phyloP scores from a whole-genome alignment of 2,113 vertebrate species.

The Caracal caracal region DNA sequence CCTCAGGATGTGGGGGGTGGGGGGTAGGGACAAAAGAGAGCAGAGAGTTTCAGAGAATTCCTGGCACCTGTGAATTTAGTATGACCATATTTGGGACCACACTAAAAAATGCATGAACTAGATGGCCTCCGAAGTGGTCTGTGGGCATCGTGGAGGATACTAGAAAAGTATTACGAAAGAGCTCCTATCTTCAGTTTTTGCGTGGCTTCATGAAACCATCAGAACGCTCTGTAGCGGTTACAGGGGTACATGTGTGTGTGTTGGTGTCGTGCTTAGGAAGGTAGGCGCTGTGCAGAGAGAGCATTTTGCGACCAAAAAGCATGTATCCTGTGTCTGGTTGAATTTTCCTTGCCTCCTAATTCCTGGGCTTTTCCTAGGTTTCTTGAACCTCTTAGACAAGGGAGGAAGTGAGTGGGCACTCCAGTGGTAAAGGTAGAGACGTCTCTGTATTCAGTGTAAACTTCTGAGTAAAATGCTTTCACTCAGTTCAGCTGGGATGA shows the following conservation, averaged over 20 bases:
- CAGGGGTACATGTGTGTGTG: not conserved
- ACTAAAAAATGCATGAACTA: not conserved
- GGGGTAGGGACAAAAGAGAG: not conserved
- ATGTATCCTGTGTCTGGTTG: not conserved
- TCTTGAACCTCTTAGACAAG: not conserved
- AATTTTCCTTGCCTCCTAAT: not conserved
- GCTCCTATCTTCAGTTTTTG: not conserved
- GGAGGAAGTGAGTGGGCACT: not conserved
- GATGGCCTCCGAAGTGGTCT: not conserved
- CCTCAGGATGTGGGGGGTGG: not conserved
- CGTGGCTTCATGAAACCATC: not conserved
- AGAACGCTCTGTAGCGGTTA: not conserved
- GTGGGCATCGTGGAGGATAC: not conserved
- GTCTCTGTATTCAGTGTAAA: not conserved
- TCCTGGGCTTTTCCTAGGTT: not conserved
- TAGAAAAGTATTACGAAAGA: not conserved
- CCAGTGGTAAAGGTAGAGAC: not conserved
- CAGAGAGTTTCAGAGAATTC: not conserved
- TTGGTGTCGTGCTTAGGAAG: not conserved
- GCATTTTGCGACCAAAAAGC: not conserved
- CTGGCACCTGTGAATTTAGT: not conserved
- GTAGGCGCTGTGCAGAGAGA: not conserved
- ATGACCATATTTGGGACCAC: not conserved
- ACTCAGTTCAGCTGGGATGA: not conserved
- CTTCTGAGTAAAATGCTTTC: not conserved